Conservation (phyloP, 2,888 invertebrate species). For the Mylabris sibirica region DNA sequence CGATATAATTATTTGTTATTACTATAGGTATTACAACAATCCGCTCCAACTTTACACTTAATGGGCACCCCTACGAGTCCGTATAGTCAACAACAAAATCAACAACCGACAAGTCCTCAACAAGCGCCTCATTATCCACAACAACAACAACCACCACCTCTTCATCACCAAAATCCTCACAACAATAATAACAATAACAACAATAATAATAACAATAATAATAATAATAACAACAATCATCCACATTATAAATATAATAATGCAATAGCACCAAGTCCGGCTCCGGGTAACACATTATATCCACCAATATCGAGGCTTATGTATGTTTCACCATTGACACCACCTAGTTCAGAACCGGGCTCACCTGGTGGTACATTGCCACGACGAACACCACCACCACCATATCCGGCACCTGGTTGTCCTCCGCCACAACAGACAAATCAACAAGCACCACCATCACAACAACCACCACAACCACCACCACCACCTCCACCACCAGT, state of each 20-base stretch:
- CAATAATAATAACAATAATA: conserved; percentile 37
- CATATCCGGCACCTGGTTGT: conserved; percentile 71
- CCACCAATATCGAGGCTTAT: conserved; percentile 70
- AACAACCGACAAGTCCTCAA: conserved; percentile 50
- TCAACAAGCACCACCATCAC: conserved; percentile 21
- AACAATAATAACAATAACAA: conserved; percentile 48
- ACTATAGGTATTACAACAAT: conserved; percentile 56
- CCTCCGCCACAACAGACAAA: conserved; percentile 45
- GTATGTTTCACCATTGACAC: conserved; percentile 86
- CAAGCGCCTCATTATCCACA: conserved; percentile 61
- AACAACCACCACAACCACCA: background rate
- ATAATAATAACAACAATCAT: conserved; percentile 49
- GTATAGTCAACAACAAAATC: conserved; percentile 57
- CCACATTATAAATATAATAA: conserved; percentile 55
- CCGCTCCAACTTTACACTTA: conserved; percentile 65
- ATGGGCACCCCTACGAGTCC: conserved; percentile 65
- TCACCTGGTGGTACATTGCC: conserved; percentile 78
- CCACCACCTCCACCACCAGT: conserved; percentile 45
- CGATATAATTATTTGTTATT: too few species aligned
- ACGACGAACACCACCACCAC: conserved; percentile 78
- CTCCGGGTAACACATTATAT: conserved; percentile 62
- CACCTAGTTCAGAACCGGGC: conserved; percentile 88
- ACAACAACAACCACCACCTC: conserved; percentile 47
- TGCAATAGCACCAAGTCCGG: conserved; percentile 54
- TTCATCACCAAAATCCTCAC: conserved; percentile 63